Percentiles rank a stretch among this genome's conserved stretches.
Conservation (phyloP, 1,140 invertebrate genomes). For the Apis florea region DNA sequence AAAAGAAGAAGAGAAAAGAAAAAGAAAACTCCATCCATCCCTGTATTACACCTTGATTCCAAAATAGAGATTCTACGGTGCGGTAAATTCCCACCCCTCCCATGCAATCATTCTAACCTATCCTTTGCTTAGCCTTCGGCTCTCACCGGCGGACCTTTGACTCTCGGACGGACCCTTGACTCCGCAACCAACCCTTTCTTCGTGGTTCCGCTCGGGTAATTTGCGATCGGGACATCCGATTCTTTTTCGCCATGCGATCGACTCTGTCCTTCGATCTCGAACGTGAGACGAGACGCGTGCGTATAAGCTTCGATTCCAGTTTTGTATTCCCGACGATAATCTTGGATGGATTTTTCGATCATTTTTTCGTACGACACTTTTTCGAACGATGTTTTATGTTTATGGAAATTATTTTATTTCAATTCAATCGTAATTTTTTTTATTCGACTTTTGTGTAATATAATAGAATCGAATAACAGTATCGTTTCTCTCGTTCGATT, state of each 20-base stretch:
- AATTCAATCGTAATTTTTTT: too few relatives aligned
- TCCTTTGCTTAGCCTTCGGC: constrained; percentile 44
- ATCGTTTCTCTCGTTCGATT: neutral
- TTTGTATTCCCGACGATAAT: neutral
- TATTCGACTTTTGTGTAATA: too few relatives aligned
- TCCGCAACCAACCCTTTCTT: neutral
- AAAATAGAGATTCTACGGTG: constrained; percentile 32
- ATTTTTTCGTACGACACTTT: too few relatives aligned
- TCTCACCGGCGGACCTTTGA: constrained; percentile 52
- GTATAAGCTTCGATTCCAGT: neutral
- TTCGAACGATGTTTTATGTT: too few relatives aligned
- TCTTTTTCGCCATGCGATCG: constrained; percentile 36
- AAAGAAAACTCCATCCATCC: constrained; percentile 2
- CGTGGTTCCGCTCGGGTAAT: constrained; percentile 47
- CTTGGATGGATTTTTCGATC: too few relatives aligned
- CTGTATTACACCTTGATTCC: constrained; percentile 19
- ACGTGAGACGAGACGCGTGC: constrained; percentile 14
- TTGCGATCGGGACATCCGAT: constrained; percentile 48
- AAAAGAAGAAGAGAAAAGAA: neutral
- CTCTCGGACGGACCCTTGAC: constrained; percentile 29
- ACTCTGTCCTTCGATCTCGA: constrained; percentile 27
- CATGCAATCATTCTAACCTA: constrained; percentile 58
- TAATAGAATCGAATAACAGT: neutral
- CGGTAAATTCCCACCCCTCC: constrained; percentile 56
- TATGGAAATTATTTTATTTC: too few relatives aligned